Base-by-base conservation (phyloP, 1,140 invertebrate species). In the Drosophila seguyi region DNA sequence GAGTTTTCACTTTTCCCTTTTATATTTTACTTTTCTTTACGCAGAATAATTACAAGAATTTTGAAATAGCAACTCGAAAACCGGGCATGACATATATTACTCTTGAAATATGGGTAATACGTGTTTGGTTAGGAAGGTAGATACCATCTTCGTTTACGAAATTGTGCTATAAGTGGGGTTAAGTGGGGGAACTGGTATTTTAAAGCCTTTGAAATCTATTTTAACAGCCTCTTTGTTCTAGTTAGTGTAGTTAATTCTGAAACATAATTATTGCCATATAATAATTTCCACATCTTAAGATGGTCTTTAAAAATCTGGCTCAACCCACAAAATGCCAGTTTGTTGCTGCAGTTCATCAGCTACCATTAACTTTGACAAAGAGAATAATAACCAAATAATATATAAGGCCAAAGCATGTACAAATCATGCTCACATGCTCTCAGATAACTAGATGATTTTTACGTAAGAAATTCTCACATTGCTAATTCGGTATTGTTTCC, bases 381-480 rank as follows among this genome's bases (percentile, higher is more conserved):
- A 50, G 36, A 22, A 36, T n/a, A 59, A 50, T 16, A 16, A 22
- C 34, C 14, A 50, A 38, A 67, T 27, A 48, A 18, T 16, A 45
- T 48, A 58, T 31, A 25, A 16, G 22, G 2, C 3, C 22, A 59
- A 44, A 20, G 7, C 18, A 34, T 8, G 20, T 38, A 36, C 31
- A 61, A 57, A 59, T 53, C 25, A 31, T 14, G 27, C 66, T 18
- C 52, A 60, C 56, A 41, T 63, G 42, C n/a, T 31, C 31, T n/a
- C 25, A 56, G n/a, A 25, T 34, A 56, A 59, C 29, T 72, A 59
- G 29, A 73, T 59, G 57, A 45, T 41, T 68, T 83, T 86, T 72
- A 84, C 68, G 77, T 83, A 88, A 88, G 81, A 90, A 90, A 84
- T 90, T 88, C 84, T 90, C 84, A 88, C 84, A 90, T 88, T 84